Conservation (phyloP, 2,797 vertebrate genomes). For the Macropodus opercularis region DNA sequence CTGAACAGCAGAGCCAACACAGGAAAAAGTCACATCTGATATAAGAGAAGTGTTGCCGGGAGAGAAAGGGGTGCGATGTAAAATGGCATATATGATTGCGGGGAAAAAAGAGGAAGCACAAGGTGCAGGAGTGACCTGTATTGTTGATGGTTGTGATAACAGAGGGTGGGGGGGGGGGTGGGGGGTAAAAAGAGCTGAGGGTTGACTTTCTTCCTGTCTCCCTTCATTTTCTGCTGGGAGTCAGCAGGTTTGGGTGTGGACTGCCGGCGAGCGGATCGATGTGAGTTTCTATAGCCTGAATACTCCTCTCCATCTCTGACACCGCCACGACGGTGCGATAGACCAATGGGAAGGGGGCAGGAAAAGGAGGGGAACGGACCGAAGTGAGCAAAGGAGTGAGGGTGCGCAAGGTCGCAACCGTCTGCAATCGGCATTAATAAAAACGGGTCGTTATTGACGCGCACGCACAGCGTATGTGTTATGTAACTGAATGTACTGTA, state of each 20-base stretch:
- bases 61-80: slow-evolving; percentile 31
- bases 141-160: slow-evolving; percentile 58
- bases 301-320: slow-evolving; percentile 79
- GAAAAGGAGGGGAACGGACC: slow-evolving; percentile 18
- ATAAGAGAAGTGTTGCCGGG: slow-evolving; percentile 21
- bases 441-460: not conserved
- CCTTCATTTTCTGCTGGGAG: slow-evolving; percentile 69
- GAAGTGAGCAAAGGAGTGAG: slow-evolving; percentile 18
- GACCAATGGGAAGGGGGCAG: slow-evolving; percentile 55
- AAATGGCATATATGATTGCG: slow-evolving; percentile 40
- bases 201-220: slow-evolving; percentile 54
- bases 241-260: slow-evolving; percentile 78
- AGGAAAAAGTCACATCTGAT: slow-evolving; percentile 43
- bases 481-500: slow-evolving; percentile 34
- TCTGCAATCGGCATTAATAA: slow-evolving; percentile 26
- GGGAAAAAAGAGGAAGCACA: slow-evolving; percentile 40
- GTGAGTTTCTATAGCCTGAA: slow-evolving; percentile 73
- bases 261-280: slow-evolving; percentile 77
- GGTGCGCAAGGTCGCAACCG: slow-evolving; percentile 20
- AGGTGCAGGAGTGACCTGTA: slow-evolving; percentile 47
- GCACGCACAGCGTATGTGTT: slow-evolving; percentile 21
- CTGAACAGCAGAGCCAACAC: slow-evolving; percentile 49
- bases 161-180: slow-evolving; percentile 16
- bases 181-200: slow-evolving; percentile 69
- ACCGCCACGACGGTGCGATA: slow-evolving; percentile 53